Base-by-base conservation (phyloP, 2,888 invertebrate genomes). In the Dichetophora obliterata region DNA sequence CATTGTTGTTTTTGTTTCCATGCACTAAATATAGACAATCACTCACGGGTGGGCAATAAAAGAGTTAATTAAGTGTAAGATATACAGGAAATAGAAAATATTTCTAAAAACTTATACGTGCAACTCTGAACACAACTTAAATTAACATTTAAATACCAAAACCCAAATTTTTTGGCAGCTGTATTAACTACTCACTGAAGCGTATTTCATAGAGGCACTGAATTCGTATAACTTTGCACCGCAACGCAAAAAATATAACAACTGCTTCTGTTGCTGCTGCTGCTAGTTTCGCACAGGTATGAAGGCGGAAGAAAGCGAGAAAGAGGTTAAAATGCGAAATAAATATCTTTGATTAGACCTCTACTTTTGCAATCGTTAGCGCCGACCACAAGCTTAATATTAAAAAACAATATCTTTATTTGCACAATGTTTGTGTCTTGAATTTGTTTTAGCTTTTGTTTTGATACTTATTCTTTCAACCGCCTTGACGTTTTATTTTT, bases 311-410 rank as follows among this genome's bases (percentile, higher is more conserved):
- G 43, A 43, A 43, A 43, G 43, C 43, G 11, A 11, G 14, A 43
- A 43, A 43, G 43, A 43, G 11, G 22, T 27, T 59, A 22, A 22
- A 59, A 59, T 59, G 57, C 57, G 57, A 24, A 43, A 43, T 22
- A 59, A 63, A 63, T 63, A 63, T 31, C 63, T 63, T 63, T 63
- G 63, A 63, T 63, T 31, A 63, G 27, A 63, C 34, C n/a, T n/a
- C 54, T 19, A 54, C 54, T 54, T 19, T 22, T 19, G 22, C 54
- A 43, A 43, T 43, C 43, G 43, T 43, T 43, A 22, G 54, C 54
- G 19, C 19, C 54, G n/a, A 54, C 54, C 22, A 54, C 54, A 19
- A 54, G 43, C 11, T 43, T 43, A 43, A 43, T 43, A 43, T 43
- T 34, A 34, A 16, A 14, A 68, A 68, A 31, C 43, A 50, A 69